These are phyloP conservation scores for Neopipo cinnamomea DNA, from an alignment of 2,113 vertebrate genomes.

Conservation along the genomic window DNA sequence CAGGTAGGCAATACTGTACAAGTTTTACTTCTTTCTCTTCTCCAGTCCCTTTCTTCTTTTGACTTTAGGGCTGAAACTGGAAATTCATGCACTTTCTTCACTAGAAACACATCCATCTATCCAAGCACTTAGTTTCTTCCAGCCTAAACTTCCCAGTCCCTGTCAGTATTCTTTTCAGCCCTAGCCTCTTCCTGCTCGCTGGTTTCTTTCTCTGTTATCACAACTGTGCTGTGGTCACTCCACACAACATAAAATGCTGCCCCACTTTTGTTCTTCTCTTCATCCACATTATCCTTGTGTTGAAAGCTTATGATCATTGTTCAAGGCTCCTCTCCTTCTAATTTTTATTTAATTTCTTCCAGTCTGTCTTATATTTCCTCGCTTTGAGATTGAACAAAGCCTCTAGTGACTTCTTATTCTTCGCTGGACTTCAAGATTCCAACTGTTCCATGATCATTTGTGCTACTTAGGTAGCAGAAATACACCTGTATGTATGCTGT, in stretches of 20 bases:
- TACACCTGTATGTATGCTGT: rapidly evolving
- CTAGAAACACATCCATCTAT: not conserved
- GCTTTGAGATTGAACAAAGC: not conserved
- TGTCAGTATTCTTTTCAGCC: not conserved
- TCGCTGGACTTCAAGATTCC: not conserved
- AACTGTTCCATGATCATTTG: not conserved
- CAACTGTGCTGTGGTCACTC: not conserved
- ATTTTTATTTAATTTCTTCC: not conserved
- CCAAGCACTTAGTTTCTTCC: not conserved
- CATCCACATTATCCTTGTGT: not conserved
- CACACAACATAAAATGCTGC: not conserved
- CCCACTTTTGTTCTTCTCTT: not conserved
- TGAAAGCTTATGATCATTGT: not conserved
- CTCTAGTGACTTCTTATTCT: not conserved
- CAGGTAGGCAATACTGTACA: not conserved
- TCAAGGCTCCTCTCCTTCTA: not conserved
- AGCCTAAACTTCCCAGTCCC: not conserved
- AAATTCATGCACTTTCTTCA: not conserved
- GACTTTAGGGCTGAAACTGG: not conserved
- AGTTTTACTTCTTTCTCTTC: not conserved
- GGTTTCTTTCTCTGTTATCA: not conserved
- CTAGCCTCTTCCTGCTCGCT: not conserved
- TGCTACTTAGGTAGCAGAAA: not conserved
- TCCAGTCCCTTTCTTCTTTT: not conserved
- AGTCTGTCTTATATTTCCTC: not conserved